These are phyloP conservation scores for Hydraecia micacea DNA, from an alignment of 2,888 invertebrate genomes.

Conservation along the genomic window DNA sequence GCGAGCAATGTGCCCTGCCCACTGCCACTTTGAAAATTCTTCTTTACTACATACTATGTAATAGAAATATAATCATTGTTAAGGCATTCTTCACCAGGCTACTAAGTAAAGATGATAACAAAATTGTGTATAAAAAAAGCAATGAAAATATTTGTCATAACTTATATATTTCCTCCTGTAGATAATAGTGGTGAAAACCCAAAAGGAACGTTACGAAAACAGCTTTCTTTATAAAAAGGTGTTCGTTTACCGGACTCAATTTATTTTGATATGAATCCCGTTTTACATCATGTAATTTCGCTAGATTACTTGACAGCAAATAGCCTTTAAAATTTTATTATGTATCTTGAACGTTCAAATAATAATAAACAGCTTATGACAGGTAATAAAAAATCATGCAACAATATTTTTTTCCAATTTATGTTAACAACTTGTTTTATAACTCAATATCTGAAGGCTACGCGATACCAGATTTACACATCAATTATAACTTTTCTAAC, in stretches of 20 bases:
- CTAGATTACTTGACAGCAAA: slow-evolving; percentile 80
- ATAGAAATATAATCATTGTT: not conserved
- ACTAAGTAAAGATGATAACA: too few species aligned
- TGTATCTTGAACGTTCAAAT: slow-evolving; percentile 85
- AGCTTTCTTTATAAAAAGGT: slow-evolving; percentile 30
- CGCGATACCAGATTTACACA: slow-evolving; percentile 85
- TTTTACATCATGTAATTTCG: slow-evolving; percentile 78
- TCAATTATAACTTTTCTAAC: slow-evolving; percentile 83
- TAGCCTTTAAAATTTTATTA: slow-evolving; percentile 85
- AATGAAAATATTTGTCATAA: not conserved
- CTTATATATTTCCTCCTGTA: not conserved
- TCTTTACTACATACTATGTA: too few species aligned
- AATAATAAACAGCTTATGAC: slow-evolving; percentile 87
- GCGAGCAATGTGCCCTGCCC: too few species aligned
- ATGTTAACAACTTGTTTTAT: slow-evolving; percentile 88
- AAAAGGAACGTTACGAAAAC: slow-evolving; percentile 27
- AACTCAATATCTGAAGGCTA: slow-evolving; percentile 84
- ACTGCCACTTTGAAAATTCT: too few species aligned
- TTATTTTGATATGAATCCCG: slow-evolving; percentile 71
- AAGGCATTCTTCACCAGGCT: not conserved
- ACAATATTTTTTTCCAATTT: slow-evolving; percentile 88
- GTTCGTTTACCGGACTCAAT: slow-evolving; percentile 63
- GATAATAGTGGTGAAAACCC: slow-evolving; percentile 8
- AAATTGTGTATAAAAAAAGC: slow-evolving; percentile 6
- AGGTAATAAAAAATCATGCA: slow-evolving; percentile 84